These are phyloP conservation scores for Ibidorhyncha struthersii DNA, from an alignment of 2,113 vertebrate genomes.

Conservation along the genomic window DNA sequence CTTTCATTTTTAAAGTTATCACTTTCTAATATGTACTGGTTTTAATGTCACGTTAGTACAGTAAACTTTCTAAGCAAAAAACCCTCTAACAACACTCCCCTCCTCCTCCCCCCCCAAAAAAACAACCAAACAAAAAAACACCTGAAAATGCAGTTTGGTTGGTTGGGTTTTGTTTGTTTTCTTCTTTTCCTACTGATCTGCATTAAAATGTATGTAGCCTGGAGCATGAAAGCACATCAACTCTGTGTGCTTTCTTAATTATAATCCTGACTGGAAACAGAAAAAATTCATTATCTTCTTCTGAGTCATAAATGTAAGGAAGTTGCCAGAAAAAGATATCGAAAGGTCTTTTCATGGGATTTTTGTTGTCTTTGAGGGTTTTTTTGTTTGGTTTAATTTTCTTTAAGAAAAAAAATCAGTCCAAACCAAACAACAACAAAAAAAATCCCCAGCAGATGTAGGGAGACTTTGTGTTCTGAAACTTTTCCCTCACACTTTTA, in stretches of 20 bases:
- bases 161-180: background rate
- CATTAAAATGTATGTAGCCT: background rate
- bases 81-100: accelerated
- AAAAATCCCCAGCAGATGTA: background rate
- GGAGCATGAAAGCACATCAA: background rate
- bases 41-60: background rate
- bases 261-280: background rate
- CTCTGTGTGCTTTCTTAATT: background rate
- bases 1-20: background rate
- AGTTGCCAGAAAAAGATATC: background rate
- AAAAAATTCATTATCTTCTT: background rate
- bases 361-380: background rate
- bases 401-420: background rate
- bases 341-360: background rate
- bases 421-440: background rate
- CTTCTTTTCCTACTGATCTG: background rate
- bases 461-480: background rate
- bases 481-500: background rate
- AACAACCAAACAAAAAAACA: background rate
- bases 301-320: background rate
- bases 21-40: background rate
- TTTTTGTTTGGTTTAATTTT: background rate
- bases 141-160: too few relatives aligned
- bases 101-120: accelerated
- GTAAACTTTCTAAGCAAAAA: background rate